phyloP scores from a whole-genome alignment of 2,888 invertebrate species.

The Caenorhabditis uteleia region DNA sequence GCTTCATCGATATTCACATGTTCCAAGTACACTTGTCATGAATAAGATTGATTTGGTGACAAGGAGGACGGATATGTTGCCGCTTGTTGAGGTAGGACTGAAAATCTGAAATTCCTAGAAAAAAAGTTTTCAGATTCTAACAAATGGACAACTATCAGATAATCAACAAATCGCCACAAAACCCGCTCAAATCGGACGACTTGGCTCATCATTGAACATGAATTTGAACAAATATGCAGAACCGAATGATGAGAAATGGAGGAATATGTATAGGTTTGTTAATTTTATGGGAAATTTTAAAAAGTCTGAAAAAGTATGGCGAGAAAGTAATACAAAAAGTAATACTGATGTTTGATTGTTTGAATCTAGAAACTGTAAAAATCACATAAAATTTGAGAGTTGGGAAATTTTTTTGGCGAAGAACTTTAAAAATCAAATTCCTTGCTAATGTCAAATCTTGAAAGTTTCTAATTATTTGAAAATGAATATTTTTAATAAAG shows the following conservation, averaged over 20 bases:
- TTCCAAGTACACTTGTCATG: conserved; percentile 79
- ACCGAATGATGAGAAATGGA: conserved; percentile 58
- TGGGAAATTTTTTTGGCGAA: too few species aligned
- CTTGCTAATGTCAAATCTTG: too few species aligned
- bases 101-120: background rate
- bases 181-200: conserved; percentile 42
- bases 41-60: conserved; percentile 80
- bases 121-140: conserved; percentile 29
- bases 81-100: conserved; percentile 74
- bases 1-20: conserved; percentile 63
- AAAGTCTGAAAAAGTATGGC: conserved; percentile 11
- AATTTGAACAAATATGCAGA: background rate
- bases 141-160: conserved; percentile 28
- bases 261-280: conserved; percentile 48
- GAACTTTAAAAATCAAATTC: too few species aligned
- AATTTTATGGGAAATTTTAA: conserved; percentile 1
- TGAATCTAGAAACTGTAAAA: too few species aligned
- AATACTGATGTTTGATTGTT: background rate
- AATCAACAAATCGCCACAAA: conserved; percentile 31
- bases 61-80: conserved; percentile 78
- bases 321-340: too few species aligned
- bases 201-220: conserved; percentile 28
- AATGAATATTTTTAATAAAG: too few species aligned
- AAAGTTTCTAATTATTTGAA: too few species aligned
- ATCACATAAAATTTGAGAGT: too few species aligned